These are phyloP conservation scores for Paramormyrops kingsleyae DNA, from an alignment of 2,113 vertebrate species.

Conservation along the genomic window DNA sequence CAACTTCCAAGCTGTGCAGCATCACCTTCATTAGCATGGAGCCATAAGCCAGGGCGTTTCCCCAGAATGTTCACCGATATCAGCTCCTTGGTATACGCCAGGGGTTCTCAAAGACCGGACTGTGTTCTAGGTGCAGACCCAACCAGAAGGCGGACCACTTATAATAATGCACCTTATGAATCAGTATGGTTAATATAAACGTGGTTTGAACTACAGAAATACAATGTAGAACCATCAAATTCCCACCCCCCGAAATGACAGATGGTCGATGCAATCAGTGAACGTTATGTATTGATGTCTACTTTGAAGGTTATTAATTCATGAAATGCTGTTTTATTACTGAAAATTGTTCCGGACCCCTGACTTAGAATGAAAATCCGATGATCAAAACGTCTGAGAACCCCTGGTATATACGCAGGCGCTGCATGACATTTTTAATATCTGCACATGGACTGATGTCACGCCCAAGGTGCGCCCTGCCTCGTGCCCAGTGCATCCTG, in stretches of 20 bases:
- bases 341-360: background rate
- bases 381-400: background rate
- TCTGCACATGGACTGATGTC: background rate
- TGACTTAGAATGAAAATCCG: background rate
- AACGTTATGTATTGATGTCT: background rate
- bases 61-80: background rate
- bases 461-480: background rate
- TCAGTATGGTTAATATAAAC: background rate
- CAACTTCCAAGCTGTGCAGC: background rate
- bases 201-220: background rate
- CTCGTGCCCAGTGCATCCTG: background rate
- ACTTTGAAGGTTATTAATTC: background rate
- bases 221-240: background rate
- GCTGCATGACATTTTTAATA: background rate
- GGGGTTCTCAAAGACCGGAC: background rate
- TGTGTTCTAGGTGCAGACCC: too few species aligned
- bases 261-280: background rate
- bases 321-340: background rate
- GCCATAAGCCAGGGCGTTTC: background rate
- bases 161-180: background rate
- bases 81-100: background rate
- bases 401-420: background rate
- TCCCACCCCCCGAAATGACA: background rate
- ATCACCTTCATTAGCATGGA: background rate
- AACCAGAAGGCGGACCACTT: background rate